phyloP scores from a whole-genome alignment of 2,888 invertebrate species.

The Lepetodrilus schrolli region DNA sequence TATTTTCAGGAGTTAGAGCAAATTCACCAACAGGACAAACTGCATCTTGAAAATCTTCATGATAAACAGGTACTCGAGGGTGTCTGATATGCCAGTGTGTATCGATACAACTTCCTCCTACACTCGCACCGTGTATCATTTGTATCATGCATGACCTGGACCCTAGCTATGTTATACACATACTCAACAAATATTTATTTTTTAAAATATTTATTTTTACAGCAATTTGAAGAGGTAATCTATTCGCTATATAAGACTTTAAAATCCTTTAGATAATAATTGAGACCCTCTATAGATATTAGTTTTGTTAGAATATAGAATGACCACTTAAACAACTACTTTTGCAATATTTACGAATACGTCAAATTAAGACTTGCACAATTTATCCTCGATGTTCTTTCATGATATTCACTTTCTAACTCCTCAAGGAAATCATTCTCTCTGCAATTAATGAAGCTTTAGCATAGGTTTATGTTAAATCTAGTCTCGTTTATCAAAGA shows the following conservation, averaged over 20 bases:
- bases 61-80: slow-evolving; percentile 68
- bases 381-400: no score
- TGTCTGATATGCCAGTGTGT: background rate
- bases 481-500: no score
- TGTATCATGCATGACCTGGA: background rate
- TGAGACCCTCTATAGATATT: background rate
- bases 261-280: background rate
- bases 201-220: background rate
- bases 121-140: background rate
- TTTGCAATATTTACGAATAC: no score
- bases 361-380: no score
- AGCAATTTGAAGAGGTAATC: slow-evolving; percentile 12
- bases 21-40: slow-evolving; percentile 68
- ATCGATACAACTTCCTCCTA: no score
- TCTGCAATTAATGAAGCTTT: no score
- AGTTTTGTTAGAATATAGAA: background rate
- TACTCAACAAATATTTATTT: background rate
- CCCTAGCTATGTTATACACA: background rate
- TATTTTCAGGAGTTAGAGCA: slow-evolving; percentile 71
- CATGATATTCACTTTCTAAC: no score
- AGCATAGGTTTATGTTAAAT: no score
- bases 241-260: background rate
- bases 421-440: no score
- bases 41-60: slow-evolving; percentile 69
- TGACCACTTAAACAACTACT: no score